Conservation (phyloP, 2,113 vertebrate genomes). For the Urocitellus parryii region DNA sequence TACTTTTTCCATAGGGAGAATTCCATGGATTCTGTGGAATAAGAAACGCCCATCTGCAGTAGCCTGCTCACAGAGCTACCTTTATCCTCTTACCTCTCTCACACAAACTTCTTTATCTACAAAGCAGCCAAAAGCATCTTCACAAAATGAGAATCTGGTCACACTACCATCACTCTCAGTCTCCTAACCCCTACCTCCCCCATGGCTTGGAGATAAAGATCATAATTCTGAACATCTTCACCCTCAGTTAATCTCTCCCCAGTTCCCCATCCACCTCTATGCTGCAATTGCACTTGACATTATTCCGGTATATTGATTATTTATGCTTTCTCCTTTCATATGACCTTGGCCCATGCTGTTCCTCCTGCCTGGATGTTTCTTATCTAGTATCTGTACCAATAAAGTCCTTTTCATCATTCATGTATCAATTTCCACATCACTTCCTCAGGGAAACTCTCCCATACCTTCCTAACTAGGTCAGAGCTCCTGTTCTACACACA, state of each 20-base stretch:
- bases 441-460: not conserved
- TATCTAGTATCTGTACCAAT: not conserved
- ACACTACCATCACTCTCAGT: not conserved
- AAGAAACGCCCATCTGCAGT: not conserved
- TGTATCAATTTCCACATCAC: not conserved
- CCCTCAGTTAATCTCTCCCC: not conserved
- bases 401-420: not conserved
- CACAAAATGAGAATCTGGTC: not conserved
- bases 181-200: not conserved
- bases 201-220: not conserved
- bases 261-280: not conserved
- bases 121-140: not conserved
- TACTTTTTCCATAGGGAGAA: slow-evolving; percentile 17
- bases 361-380: not conserved
- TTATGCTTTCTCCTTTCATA: not conserved
- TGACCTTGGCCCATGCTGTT: not conserved
- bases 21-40: not conserved
- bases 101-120: not conserved
- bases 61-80: not conserved
- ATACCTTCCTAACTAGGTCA: not conserved
- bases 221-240: not conserved
- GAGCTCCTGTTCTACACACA: not conserved
- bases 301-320: not conserved
- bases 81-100: not conserved
- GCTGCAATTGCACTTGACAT: not conserved